Conservation (phyloP, 2,797 vertebrate genomes). For the Scomberomorus guttatus region DNA sequence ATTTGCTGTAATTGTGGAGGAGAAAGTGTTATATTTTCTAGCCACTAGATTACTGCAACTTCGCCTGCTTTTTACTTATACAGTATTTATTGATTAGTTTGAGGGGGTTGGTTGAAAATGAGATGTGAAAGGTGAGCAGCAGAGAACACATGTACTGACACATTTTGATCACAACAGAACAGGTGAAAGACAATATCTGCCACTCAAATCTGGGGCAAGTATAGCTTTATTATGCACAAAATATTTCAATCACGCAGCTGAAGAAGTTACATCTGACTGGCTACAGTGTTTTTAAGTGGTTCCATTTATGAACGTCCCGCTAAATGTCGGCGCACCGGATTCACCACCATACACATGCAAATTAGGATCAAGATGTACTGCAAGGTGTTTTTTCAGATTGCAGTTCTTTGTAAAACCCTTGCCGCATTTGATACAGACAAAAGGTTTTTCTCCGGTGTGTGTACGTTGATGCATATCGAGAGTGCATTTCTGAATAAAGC, state of each 20-base stretch:
- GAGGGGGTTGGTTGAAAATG: neutral
- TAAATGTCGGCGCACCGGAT: constrained; percentile 50
- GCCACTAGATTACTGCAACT: neutral
- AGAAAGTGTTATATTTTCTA: neutral
- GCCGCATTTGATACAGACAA: constrained; percentile 83
- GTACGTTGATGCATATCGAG: constrained; percentile 87
- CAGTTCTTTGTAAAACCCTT: constrained; percentile 82
- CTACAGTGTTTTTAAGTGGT: constrained; percentile 40
- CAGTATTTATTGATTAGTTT: no score
- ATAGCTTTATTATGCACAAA: constrained; percentile 60
- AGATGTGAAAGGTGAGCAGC: neutral
- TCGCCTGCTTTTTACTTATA: neutral
- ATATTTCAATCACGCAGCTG: constrained; percentile 19
- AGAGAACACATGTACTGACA: neutral
- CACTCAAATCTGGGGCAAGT: constrained; percentile 31
- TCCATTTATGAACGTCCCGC: constrained; percentile 62
- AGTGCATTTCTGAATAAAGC: constrained; percentile 88
- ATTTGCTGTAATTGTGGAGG: neutral
- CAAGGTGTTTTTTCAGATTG: constrained; percentile 78
- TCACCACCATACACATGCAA: constrained; percentile 64
- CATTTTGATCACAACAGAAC: neutral
- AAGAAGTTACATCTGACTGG: constrained; percentile 15
- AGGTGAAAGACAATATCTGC: neutral
- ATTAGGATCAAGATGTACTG: constrained; percentile 66
- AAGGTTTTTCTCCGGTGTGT: constrained; percentile 87